phyloP scores from a whole-genome alignment of 1,140 invertebrate genomes.

The Macrobrachium nipponense region DNA sequence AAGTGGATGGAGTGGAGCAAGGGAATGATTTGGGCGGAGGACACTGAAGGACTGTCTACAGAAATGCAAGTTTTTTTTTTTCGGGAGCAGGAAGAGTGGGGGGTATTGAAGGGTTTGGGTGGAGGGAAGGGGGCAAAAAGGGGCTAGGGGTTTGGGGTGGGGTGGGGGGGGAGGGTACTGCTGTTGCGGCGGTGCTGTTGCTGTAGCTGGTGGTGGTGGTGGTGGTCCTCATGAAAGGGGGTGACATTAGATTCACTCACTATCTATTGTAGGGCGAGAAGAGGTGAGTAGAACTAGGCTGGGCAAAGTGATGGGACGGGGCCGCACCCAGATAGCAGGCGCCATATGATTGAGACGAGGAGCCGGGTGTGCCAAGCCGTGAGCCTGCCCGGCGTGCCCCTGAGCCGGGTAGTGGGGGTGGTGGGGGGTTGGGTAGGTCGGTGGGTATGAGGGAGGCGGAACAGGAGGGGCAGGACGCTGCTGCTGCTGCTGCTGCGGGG shows the following conservation, averaged over 20 bases:
- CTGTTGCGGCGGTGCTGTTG: slow-evolving; percentile 5
- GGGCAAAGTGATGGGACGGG: slow-evolving; percentile 63
- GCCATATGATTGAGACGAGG: slow-evolving; percentile 60
- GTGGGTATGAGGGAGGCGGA: slow-evolving; percentile 9
- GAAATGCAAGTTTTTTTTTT: no score
- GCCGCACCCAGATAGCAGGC: slow-evolving; percentile 63
- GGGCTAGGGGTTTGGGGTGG: not conserved
- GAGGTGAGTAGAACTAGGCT: slow-evolving; percentile 64
- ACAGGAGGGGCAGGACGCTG: slow-evolving; percentile 39
- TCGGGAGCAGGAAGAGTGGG: not conserved
- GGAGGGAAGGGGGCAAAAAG: not conserved
- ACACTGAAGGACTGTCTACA: no score
- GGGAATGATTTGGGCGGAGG: not conserved
- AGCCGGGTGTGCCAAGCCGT: slow-evolving; percentile 60
- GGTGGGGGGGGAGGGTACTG: not conserved
- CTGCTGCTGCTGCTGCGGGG: slow-evolving; percentile 56
- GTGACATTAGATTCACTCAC: slow-evolving; percentile 60
- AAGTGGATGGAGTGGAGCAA: no score
- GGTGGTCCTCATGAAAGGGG: slow-evolving; percentile 18
- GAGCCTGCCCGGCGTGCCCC: slow-evolving; percentile 55
- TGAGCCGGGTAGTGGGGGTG: slow-evolving; percentile 60
- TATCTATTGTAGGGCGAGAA: slow-evolving; percentile 65
- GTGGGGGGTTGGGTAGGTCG: slow-evolving; percentile 41
- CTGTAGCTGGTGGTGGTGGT: slow-evolving; percentile 30
- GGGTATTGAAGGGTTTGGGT: not conserved